A percentile compares a stretch with the other conserved stretches of the same genome.
phyloP scores from a whole-genome alignment of 2,888 invertebrate genomes.

The Stenoptilia bipunctidactyla region DNA sequence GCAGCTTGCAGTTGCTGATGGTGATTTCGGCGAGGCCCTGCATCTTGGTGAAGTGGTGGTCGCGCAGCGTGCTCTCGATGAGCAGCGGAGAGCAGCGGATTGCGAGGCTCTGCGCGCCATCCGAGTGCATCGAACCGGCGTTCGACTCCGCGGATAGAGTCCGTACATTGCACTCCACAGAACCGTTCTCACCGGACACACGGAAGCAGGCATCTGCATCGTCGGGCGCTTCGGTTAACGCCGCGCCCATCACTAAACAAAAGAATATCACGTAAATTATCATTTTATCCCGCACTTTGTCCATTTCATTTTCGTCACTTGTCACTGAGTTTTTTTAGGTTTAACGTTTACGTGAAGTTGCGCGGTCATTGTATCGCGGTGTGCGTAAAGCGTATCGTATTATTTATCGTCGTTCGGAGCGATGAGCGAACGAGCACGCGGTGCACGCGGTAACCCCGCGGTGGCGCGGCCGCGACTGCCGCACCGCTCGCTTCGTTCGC shows the following conservation, averaged over 20 bases:
- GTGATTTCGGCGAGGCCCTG: slow-evolving; percentile 83
- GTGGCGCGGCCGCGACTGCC: slow-evolving; percentile 57
- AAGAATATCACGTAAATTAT: slow-evolving; percentile 64
- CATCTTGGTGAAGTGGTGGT: slow-evolving; percentile 79
- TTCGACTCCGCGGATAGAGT: slow-evolving; percentile 79
- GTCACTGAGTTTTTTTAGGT: slow-evolving; percentile 40
- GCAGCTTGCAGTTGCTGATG: slow-evolving; percentile 83
- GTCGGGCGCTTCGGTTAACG: slow-evolving; percentile 61
- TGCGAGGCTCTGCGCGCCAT: slow-evolving; percentile 80
- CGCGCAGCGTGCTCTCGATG: slow-evolving; percentile 79
- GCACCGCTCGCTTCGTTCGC: slow-evolving; percentile 34
- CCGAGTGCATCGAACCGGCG: slow-evolving; percentile 73
- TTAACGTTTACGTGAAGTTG: slow-evolving; percentile 27
- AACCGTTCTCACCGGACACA: slow-evolving; percentile 48
- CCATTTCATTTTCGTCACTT: slow-evolving; percentile 63
- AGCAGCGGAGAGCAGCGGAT: slow-evolving; percentile 76
- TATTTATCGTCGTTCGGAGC: slow-evolving; percentile 14
- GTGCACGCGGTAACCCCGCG: slow-evolving; percentile 58
- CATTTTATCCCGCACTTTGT: slow-evolving; percentile 65
- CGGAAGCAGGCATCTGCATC: slow-evolving; percentile 57
- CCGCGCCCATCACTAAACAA: slow-evolving; percentile 69
- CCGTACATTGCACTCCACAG: slow-evolving; percentile 75
- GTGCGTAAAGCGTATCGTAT: slow-evolving; percentile 1
- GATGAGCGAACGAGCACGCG: slow-evolving; percentile 25
- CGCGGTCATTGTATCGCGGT: slow-evolving; percentile 32